phyloP scores from a whole-genome alignment of 2,888 invertebrate species.

The Cheilosia vernalis region DNA sequence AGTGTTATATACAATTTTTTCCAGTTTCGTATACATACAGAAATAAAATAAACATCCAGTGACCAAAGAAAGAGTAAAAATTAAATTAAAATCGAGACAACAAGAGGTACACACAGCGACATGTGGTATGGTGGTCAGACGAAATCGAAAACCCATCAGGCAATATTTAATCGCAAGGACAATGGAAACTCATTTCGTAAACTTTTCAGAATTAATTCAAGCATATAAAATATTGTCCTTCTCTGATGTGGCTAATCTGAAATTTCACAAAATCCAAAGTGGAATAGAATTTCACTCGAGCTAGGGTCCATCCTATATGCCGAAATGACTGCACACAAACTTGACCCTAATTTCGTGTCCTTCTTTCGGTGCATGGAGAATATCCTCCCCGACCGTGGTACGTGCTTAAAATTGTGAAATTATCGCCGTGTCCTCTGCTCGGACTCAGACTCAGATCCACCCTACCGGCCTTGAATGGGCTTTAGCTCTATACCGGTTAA shows the following conservation, averaged over 20 bases:
- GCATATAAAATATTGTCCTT: constrained; percentile 7
- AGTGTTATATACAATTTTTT: background rate
- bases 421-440: constrained; percentile 2
- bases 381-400: background rate
- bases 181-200: constrained; percentile 8
- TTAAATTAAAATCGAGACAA: constrained; percentile 4
- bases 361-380: constrained; percentile 4
- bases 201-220: constrained; percentile 26
- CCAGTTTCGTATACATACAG: background rate
- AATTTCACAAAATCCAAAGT: background rate
- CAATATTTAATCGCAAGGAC: background rate
- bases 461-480: background rate
- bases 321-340: constrained; percentile 1
- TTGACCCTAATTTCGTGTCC: constrained; percentile 30
- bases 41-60: constrained; percentile 13
- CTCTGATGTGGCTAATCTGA: background rate
- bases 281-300: background rate
- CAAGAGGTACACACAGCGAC: background rate
- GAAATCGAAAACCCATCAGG: background rate
- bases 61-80: constrained; percentile 1
- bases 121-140: background rate
- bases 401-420: constrained; percentile 27
- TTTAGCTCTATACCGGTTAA: background rate
- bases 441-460: background rate
- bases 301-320: background rate